Percentiles rank a stretch among this genome's conserved stretches.
phyloP scores from a whole-genome alignment of 2,888 invertebrate species.

The Philaethria dido region DNA sequence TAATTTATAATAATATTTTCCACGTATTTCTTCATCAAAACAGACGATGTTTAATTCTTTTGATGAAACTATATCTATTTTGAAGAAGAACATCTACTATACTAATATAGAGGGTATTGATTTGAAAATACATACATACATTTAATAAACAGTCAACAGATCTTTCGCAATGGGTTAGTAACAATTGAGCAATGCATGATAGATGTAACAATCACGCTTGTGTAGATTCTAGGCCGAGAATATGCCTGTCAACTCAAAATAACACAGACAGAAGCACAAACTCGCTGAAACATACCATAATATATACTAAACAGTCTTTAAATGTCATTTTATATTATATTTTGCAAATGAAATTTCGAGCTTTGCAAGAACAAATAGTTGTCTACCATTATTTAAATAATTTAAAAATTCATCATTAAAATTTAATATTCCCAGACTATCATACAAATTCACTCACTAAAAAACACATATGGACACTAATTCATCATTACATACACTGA shows the following conservation, averaged over 20 bases:
- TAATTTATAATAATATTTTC: background rate
- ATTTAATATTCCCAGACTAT: background rate
- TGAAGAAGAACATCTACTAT: background rate
- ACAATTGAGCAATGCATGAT: conserved; percentile 47
- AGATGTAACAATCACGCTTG: conserved; percentile 38
- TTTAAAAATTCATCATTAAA: background rate
- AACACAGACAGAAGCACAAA: conserved; percentile 26
- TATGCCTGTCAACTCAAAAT: conserved; percentile 2
- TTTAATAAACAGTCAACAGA: conserved; percentile 17
- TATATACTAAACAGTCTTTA: conserved; percentile 65
- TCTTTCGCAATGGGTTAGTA: conserved; percentile 27
- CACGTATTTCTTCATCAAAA: background rate
- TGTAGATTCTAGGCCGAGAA: conserved; percentile 16
- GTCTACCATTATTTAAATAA: background rate
- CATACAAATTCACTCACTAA: conserved; percentile 25
- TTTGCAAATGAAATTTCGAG: conserved; percentile 19
- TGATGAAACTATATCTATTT: background rate
- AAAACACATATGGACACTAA: conserved; percentile 28
- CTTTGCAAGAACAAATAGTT: background rate
- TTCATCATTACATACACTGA: conserved; percentile 35
- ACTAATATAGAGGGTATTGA: background rate
- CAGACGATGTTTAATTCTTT: background rate
- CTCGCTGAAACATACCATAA: conserved; percentile 27
- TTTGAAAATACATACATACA: conserved; percentile 8
- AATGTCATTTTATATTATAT: conserved; percentile 61